Evolutionary conservation across 2,113 vertebrate species (phyloP), one percentile per base, ranked within the genome.

Genomic region (Caracal caracal): DNA sequence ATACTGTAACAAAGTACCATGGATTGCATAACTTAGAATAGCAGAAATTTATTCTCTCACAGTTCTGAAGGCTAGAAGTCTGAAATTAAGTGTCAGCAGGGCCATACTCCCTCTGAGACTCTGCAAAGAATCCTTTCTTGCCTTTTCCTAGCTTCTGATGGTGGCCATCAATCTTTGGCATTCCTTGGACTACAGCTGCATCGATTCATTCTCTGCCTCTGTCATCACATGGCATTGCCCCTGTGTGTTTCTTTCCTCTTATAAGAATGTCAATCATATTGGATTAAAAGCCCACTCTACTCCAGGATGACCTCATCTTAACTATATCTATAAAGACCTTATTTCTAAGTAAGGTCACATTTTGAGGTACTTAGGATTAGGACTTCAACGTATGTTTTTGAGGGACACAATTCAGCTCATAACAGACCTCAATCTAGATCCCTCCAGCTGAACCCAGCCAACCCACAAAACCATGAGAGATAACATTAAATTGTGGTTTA

Each of bases 271-370:
- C 59, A 35, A 17, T 92, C 30, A 22, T 47, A 22, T 1, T 28
- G 33, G 13, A 91, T 66, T 71, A 89, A 73, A 5, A 40, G 20
- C 15, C 12, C 22, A 16, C 15, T 43, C 10, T 40, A 11, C 76
- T 56, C 43, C 49, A 28, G 17, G 51, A 71, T 53, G 53, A 79
- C 20, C 17, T 92, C 68, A 20, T 33, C 30, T 83, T 92, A 65
- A 49, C 51, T 89, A 3, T n/a, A 91, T 61, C 59, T 81, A 26
- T 26, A 81, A 83, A 95, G 53, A 71, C 16, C 43, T n/a, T 85
- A 22, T 80, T 70, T 91, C 78, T 95, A 88, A 94, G 35, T 70
- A 85, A 70, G 19, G 15, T 66, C 35, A 87, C n/a, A 82, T 85
- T 88, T 47, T 78, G 61, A 88, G 16, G 61, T 22, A n/a, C 10